Evolutionary conservation across 2,113 vertebrate species (phyloP).

Genomic region (Oreochromis aureus): DNA sequence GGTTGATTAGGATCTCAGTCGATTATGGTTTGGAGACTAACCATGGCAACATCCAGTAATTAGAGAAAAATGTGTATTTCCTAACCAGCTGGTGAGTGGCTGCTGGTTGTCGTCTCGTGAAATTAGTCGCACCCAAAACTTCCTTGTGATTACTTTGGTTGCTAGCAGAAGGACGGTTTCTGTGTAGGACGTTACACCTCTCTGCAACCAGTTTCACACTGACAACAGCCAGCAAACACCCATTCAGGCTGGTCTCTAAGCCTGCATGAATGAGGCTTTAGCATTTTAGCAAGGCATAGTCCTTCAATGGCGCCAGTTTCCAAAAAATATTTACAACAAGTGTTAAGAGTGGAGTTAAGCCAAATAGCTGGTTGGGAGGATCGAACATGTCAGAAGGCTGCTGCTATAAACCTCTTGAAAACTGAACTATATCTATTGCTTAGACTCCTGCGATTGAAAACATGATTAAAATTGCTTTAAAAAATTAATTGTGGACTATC

Average conservation of each 20-base stretch:
- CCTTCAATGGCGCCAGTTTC: not conserved
- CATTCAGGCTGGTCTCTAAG: not conserved
- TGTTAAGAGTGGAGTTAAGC: not conserved
- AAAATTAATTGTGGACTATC: not conserved
- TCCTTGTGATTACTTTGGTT: not conserved
- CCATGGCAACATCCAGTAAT: not conserved
- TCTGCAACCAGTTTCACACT: not conserved
- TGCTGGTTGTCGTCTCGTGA: not conserved
- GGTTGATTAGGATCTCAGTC: not conserved
- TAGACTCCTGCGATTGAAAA: not conserved
- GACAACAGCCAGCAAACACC: not conserved
- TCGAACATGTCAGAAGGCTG: not conserved
- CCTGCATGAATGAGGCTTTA: not conserved
- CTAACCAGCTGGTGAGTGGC: not conserved
- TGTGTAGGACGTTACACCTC: not conserved
- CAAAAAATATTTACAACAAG: not conserved
- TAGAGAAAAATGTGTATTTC: not conserved
- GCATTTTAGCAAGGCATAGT: not conserved
- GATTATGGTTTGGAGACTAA: not conserved
- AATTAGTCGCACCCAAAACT: not conserved
- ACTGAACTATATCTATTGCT: not conserved
- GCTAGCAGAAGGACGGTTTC: not conserved
- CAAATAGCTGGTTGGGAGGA: not conserved
- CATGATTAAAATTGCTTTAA: not conserved
- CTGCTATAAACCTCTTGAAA: accelerated